These are phyloP conservation scores for Rhinichthys osculus DNA, from an alignment of 2,797 vertebrate species.

Conservation along the genomic window DNA sequence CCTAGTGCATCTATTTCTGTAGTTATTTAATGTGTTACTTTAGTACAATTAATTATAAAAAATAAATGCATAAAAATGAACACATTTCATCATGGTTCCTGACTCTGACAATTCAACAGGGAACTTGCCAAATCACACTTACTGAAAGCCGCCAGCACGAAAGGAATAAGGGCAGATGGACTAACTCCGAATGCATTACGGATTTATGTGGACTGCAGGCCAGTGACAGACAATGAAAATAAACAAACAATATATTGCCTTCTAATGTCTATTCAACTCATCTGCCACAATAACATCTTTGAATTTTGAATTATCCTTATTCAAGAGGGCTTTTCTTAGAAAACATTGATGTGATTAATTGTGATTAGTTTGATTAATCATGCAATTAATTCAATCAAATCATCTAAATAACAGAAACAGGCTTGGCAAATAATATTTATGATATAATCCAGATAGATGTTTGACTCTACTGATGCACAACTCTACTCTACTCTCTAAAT, in stretches of 20 bases:
- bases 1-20: not conserved
- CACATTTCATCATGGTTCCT: not conserved
- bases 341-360: not conserved
- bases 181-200: not conserved
- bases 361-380: not conserved
- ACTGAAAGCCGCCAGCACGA: not conserved
- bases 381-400: not conserved
- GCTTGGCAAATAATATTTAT: not conserved
- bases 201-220: not conserved
- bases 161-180: not conserved
- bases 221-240: not conserved
- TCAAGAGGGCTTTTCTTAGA: not conserved
- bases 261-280: not conserved
- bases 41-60: not conserved
- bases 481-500: not conserved
- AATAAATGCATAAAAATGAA: not conserved
- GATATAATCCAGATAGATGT: not conserved
- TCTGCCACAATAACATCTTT: not conserved
- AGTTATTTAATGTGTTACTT: not conserved
- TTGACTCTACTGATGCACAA: not conserved
- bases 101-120: not conserved
- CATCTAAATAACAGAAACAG: not conserved
- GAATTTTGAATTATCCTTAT: not conserved
- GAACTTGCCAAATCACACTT: conserved; percentile 11
- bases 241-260: not conserved